These are phyloP conservation scores for Charadrius vociferus DNA, from an alignment of 2,113 vertebrate species.

Conservation along the genomic window DNA sequence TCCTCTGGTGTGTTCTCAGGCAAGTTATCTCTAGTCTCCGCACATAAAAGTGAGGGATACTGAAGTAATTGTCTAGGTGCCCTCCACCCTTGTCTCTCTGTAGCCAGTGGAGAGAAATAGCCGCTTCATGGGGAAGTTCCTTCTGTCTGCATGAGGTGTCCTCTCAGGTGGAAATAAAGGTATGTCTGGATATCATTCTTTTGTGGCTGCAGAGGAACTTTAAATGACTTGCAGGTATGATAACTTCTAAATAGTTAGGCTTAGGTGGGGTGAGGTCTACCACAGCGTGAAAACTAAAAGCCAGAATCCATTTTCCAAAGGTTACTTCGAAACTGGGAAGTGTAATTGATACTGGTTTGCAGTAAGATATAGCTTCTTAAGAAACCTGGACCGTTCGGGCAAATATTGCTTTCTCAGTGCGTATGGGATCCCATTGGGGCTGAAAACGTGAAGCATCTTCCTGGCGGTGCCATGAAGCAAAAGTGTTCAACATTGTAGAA, in stretches of 20 bases:
- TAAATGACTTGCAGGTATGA: neutral
- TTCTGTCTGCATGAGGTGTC: accelerated
- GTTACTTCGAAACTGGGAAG: neutral
- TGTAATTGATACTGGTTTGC: neutral
- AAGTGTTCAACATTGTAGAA: accelerated
- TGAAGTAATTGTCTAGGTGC: neutral
- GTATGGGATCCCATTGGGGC: accelerated
- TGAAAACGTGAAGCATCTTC: neutral
- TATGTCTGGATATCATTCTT: accelerated
- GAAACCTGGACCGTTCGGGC: neutral
- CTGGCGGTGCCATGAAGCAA: neutral
- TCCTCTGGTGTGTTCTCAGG: neutral
- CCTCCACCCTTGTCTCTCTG: neutral
- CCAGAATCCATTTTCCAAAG: neutral
- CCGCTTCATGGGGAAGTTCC: accelerated
- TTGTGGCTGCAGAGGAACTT: neutral
- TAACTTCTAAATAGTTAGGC: neutral
- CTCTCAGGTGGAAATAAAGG: neutral
- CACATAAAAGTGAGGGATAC: neutral
- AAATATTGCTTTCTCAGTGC: neutral
- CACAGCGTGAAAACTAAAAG: neutral
- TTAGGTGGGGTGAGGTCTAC: neutral
- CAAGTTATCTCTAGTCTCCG: neutral
- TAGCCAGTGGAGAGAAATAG: neutral
- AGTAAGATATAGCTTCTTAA: neutral